These are phyloP conservation scores for Caenorhabditis imperialis DNA, from an alignment of 2,888 invertebrate genomes.

Conservation along the genomic window DNA sequence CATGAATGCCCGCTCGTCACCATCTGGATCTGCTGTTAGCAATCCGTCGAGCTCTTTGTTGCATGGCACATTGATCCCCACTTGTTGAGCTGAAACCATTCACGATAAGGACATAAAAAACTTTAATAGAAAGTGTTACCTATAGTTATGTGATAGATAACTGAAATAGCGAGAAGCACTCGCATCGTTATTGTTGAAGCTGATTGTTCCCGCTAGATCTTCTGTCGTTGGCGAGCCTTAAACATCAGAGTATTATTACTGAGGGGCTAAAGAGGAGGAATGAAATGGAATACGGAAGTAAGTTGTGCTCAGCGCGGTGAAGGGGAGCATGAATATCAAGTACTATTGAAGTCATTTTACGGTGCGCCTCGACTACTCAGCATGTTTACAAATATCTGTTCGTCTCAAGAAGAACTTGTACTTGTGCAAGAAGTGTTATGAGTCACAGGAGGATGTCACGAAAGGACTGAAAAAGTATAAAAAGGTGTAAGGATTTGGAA, in stretches of 20 bases:
- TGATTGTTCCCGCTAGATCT: slow-evolving; percentile 60
- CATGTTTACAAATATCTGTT: slow-evolving; percentile 54
- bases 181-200: slow-evolving; percentile 59
- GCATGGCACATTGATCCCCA: slow-evolving; percentile 69
- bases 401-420: slow-evolving; percentile 36
- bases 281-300: slow-evolving; percentile 48
- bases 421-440: slow-evolving; percentile 30
- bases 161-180: slow-evolving; percentile 60
- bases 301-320: slow-evolving; percentile 10
- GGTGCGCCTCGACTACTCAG: slow-evolving; percentile 41
- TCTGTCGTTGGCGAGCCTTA: slow-evolving; percentile 58
- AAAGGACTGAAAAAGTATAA: too few relatives aligned
- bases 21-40: slow-evolving; percentile 73
- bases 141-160: slow-evolving; percentile 48
- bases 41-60: slow-evolving; percentile 72
- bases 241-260: neutral
- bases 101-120: neutral
- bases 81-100: slow-evolving; percentile 54
- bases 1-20: slow-evolving; percentile 72
- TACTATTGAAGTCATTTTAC: slow-evolving; percentile 57
- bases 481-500: too few relatives aligned
- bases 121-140: slow-evolving; percentile 9
- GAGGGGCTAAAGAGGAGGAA: neutral
- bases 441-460: slow-evolving; percentile 10
- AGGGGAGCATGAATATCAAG: slow-evolving; percentile 48